phyloP scores from a whole-genome alignment of 2,888 invertebrate species.

The Stramonita haemastoma region DNA sequence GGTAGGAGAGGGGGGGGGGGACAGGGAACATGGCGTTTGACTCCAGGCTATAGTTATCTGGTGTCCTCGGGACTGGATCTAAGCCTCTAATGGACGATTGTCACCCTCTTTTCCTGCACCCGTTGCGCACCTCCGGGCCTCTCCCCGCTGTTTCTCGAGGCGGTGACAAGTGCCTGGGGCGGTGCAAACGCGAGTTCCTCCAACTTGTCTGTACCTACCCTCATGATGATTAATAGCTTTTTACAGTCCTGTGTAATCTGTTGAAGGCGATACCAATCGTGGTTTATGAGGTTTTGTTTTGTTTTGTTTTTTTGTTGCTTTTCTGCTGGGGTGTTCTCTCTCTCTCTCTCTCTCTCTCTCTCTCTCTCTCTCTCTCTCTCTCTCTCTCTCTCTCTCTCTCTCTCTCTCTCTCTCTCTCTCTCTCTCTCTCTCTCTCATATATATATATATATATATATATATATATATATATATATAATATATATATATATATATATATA shows the following conservation, averaged over 20 bases:
- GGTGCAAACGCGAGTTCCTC: not conserved
- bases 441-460: too few species aligned
- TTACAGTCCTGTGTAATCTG: not conserved
- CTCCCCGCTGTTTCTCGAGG: not conserved
- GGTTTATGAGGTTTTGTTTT: not conserved
- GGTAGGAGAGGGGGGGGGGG: not conserved
- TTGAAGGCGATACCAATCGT: not conserved
- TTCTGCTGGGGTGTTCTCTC: too few species aligned
- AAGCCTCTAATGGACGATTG: conserved; percentile 10
- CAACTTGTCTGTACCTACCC: not conserved
- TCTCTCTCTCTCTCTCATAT: not conserved
- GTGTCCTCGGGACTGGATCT: not conserved
- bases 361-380: not conserved
- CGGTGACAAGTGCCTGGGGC: not conserved
- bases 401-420: not conserved
- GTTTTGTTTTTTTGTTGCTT: not conserved
- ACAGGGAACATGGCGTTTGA: conserved; percentile 10
- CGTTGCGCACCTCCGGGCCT: not conserved
- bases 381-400: not conserved
- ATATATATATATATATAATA: too few species aligned
- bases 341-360: not conserved
- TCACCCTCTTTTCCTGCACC: conserved; percentile 7
- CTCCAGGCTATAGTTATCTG: conserved; percentile 11
- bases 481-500: too few species aligned
- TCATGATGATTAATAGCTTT: not conserved